phyloP scores from a whole-genome alignment of 2,888 invertebrate species.

The Xanthorhoe spadicearia region DNA sequence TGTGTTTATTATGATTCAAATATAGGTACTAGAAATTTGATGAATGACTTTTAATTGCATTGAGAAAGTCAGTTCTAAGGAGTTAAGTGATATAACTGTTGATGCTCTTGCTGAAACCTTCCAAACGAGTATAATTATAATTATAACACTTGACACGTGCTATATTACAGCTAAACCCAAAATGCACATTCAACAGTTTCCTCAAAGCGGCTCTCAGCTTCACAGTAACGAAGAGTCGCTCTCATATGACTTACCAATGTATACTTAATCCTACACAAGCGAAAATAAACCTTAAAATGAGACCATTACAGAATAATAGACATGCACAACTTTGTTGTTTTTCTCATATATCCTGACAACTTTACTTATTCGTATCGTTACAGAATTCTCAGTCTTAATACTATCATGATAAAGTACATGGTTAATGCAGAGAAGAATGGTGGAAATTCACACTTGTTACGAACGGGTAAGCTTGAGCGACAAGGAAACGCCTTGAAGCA shows the following conservation, averaged over 20 bases:
- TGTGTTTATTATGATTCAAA: too few species aligned
- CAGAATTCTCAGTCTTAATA: slow-evolving; percentile 19
- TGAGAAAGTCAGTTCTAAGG: background rate
- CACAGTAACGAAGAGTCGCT: slow-evolving; percentile 58
- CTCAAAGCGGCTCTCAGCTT: slow-evolving; percentile 46
- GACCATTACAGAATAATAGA: background rate
- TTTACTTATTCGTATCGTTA: background rate
- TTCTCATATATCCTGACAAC: slow-evolving; percentile 25
- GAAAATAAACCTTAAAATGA: slow-evolving; percentile 21
- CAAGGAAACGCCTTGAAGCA: slow-evolving; percentile 51
- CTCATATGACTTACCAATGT: slow-evolving; percentile 41
- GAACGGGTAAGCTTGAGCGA: slow-evolving; percentile 46
- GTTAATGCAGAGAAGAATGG: slow-evolving; percentile 2
- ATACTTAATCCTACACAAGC: background rate
- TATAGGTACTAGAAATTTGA: background rate
- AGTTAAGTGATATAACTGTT: background rate
- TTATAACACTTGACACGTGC: slow-evolving; percentile 18
- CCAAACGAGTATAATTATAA: slow-evolving; percentile 18
- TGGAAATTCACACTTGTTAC: slow-evolving; percentile 49
- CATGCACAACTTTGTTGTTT: slow-evolving; percentile 25
- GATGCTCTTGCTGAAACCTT: background rate
- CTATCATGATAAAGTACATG: background rate
- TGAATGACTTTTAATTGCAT: background rate
- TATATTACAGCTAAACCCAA: slow-evolving; percentile 36
- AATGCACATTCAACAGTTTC: slow-evolving; percentile 61